A percentile compares a stretch with the other conserved stretches of the same genome.
Conservation (phyloP, 2,797 vertebrate genomes). For the Hippocampus kuda region DNA sequence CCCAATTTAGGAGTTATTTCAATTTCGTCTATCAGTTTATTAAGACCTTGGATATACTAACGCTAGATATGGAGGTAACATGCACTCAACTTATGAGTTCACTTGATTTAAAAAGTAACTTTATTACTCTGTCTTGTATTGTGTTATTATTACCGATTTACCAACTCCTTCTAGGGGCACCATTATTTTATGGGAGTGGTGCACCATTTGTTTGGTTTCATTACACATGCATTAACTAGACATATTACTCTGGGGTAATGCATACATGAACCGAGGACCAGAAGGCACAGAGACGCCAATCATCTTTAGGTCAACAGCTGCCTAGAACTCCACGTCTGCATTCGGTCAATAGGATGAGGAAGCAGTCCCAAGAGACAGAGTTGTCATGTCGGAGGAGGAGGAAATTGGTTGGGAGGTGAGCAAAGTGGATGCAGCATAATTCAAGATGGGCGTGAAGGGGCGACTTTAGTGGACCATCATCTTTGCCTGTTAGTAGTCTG, state of each 20-base stretch:
- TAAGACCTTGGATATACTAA: background rate
- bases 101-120: background rate
- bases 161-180: background rate
- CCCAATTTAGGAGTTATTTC: conserved; percentile 1
- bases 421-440: conserved; percentile 52
- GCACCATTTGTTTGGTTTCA: conserved; percentile 17
- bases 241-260: conserved; percentile 5
- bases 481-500: background rate
- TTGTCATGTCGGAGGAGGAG: conserved; percentile 40
- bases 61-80: background rate
- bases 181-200: background rate
- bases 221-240: conserved; percentile 17
- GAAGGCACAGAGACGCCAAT: conserved; percentile 19
- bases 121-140: background rate
- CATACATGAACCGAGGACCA: conserved; percentile 2
- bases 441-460: conserved; percentile 34
- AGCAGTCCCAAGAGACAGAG: conserved; percentile 42
- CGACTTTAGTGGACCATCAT: conserved; percentile 24
- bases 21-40: background rate
- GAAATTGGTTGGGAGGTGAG: conserved; percentile 49
- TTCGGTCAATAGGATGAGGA: conserved; percentile 50
- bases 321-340: conserved; percentile 24
- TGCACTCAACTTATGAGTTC: background rate
- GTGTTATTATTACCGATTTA: background rate
- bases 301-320: conserved; percentile 35